Base-by-base conservation (phyloP, 2,888 invertebrate genomes). In the Hemistola chrysoprasaria region DNA sequence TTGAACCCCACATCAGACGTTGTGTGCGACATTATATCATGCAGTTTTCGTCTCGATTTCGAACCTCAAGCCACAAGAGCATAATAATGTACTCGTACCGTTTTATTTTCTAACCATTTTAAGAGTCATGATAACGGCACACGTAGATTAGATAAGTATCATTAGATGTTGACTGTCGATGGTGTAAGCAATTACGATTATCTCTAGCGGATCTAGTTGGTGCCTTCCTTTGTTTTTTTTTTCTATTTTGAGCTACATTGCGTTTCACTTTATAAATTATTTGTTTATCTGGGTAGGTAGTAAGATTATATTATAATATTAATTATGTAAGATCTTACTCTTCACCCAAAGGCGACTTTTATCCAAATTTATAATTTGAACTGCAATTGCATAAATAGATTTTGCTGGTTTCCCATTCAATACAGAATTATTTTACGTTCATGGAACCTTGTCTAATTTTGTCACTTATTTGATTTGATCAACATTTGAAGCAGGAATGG, bases 1-100 rank as follows among this genome's bases (percentile, higher is more conserved):
- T 80, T 78, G 72, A 79, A 82, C 70, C 73, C 68, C 70, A 64
- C 71, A 48, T 48, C 62, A 62, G 62, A 63, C 65, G 59, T 31
- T n/a, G 26, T 7, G 22, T 40, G 31, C 43, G 25, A 59, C 58
- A 64, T 71, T 72, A 75, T 71, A 65, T 72, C 67, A 75, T 65
- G 33, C 50, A 60, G 59, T 60, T 60, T 56, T 53, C 42, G 47
- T 52, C 54, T 53, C 50, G 7, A 32, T 47, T 44, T 20, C 22
- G 28, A 11, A 31, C 6, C 20, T 8, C 22, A 29, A 21, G 8
- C 7, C 3, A 11, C n/a, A 3, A 38, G n/a, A n/a, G n/a, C n/a
- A 35, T 38, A 24, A 35, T 31, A 11, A 29, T 27, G 3, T 16
- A 16, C n/a, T n/a, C 2, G 16, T 25, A 40, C 40, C 40, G 44